Evolutionary conservation across 2,888 invertebrate species (phyloP).

Genomic region (Acanthosepion lycidas): DNA sequence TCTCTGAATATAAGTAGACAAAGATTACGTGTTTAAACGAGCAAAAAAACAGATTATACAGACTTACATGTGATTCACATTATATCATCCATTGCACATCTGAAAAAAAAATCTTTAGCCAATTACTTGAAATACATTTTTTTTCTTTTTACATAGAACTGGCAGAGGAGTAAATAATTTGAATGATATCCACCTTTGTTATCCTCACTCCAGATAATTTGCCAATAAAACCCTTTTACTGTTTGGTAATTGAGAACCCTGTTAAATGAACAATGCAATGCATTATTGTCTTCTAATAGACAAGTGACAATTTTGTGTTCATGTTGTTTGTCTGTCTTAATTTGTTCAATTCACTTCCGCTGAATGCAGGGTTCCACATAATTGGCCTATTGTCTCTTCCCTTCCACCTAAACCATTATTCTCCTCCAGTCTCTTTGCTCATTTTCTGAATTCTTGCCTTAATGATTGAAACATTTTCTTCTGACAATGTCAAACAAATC

Average conservation of each 20-base stretch:
- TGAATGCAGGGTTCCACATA: neutral
- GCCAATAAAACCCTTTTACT: neutral
- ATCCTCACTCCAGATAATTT: neutral
- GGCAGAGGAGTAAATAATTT: neutral
- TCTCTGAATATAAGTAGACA: too few species aligned
- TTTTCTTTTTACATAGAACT: neutral
- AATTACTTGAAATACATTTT: too few species aligned
- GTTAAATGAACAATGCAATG: neutral
- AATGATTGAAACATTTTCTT: neutral
- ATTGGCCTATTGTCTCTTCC: neutral
- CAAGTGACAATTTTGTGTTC: neutral
- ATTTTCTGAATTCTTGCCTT: neutral
- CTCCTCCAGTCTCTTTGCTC: neutral
- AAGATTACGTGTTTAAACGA: too few species aligned
- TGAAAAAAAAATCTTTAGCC: too few species aligned
- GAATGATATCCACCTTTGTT: neutral
- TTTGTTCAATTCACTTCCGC: neutral
- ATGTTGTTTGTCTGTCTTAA: neutral
- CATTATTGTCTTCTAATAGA: neutral
- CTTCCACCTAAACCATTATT: neutral
- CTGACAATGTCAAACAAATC: neutral
- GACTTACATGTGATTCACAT: too few species aligned
- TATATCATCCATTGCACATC: too few species aligned
- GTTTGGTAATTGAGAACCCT: neutral
- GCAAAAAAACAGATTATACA: too few species aligned